Percentiles rank a stretch among this genome's conserved stretches.
Evolutionary conservation across 2,797 vertebrate genomes (phyloP).

Genomic region (Chlorospingus flavigularis): DNA sequence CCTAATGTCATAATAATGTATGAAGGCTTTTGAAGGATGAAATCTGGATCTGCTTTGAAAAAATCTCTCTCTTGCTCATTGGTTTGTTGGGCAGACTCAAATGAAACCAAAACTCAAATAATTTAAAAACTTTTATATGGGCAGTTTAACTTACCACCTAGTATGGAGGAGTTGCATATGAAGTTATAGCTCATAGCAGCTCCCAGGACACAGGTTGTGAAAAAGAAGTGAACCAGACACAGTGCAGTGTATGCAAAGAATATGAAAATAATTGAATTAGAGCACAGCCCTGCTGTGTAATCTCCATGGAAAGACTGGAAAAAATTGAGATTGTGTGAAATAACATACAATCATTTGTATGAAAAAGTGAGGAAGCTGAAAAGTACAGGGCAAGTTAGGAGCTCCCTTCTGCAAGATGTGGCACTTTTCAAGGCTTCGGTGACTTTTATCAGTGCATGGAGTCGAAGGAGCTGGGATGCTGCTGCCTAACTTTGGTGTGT

Average conservation of each 20-base stretch:
- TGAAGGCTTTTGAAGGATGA: not conserved
- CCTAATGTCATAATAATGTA: constrained; percentile 4
- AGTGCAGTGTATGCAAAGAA: not conserved
- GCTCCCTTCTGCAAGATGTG: not conserved
- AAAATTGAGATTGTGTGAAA: not conserved
- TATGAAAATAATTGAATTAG: not conserved
- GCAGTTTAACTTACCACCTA: not conserved
- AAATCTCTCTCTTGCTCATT: not conserved
- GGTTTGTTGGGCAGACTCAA: not conserved
- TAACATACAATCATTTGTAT: not conserved
- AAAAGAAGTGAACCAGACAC: not conserved
- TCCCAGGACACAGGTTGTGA: not conserved
- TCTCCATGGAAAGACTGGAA: rapidly evolving
- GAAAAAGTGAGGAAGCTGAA: not conserved
- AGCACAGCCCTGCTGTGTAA: not conserved
- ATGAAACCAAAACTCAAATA: constrained; percentile 26
- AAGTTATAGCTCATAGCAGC: not conserved
- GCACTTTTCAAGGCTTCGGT: not conserved
- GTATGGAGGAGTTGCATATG: not conserved
- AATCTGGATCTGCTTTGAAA: constrained; percentile 57
- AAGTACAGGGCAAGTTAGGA: not conserved
- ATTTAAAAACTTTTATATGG: not conserved
- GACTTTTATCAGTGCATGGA: not conserved
- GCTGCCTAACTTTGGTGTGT: not conserved
- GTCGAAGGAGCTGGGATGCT: not conserved